Evolutionary conservation across 2,888 invertebrate species (phyloP).

Genomic region (Agrochola macilenta): DNA sequence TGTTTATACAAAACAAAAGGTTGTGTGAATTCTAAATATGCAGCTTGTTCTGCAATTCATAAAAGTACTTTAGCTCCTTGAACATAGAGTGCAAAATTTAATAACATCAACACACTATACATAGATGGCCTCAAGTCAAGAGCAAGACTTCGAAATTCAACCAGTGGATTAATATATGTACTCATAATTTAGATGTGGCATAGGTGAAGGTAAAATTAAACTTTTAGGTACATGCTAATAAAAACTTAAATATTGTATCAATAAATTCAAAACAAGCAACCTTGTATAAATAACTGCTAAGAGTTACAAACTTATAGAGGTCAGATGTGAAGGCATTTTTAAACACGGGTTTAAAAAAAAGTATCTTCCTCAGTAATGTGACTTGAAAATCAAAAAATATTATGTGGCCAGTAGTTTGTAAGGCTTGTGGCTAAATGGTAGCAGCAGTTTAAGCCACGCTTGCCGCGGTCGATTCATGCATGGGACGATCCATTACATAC

Average conservation of each 20-base stretch:
- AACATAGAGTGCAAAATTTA: slow-evolving; percentile 1
- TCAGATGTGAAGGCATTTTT: neutral
- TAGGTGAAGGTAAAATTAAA: slow-evolving; percentile 33
- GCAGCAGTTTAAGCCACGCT: too few relatives aligned
- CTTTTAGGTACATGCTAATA: slow-evolving; percentile 19
- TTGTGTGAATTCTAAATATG: neutral
- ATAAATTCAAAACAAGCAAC: slow-evolving; percentile 3
- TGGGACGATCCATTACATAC: too few relatives aligned
- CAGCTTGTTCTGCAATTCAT: neutral
- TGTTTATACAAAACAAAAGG: neutral
- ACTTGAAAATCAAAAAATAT: neutral
- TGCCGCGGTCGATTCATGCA: too few relatives aligned
- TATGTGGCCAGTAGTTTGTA: neutral
- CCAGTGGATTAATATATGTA: slow-evolving; percentile 1
- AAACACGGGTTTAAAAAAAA: neutral
- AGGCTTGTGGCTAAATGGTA: too few relatives aligned
- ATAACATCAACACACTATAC: neutral
- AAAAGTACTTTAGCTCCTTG: neutral
- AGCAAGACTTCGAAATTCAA: slow-evolving; percentile 14
- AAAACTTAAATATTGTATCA: slow-evolving; percentile 19
- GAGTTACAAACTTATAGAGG: slow-evolving; percentile 12
- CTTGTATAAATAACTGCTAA: neutral
- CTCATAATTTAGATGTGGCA: slow-evolving; percentile 16
- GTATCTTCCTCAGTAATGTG: too few relatives aligned
- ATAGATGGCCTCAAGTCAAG: slow-evolving; percentile 14